Base-by-base conservation (phyloP, 1,140 invertebrate genomes). In the Coenobita brevimanus region DNA sequence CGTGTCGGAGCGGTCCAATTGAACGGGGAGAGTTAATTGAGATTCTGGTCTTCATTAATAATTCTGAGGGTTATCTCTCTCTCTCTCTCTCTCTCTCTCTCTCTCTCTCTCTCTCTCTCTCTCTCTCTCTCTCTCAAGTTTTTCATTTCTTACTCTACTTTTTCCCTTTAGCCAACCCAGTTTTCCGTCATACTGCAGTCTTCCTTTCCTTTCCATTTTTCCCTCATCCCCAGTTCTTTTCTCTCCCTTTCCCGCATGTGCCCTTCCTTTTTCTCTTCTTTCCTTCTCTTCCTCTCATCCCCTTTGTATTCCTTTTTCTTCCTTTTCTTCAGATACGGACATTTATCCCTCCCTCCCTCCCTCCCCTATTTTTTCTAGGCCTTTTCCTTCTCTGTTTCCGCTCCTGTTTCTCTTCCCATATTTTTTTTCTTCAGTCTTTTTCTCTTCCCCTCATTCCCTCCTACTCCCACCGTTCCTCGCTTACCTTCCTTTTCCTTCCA, bases 61-160 rank as follows among this genome's bases (percentile, higher is more conserved):
- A 50, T 50, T 50, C 17, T 50, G n/a, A n/a, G n/a, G n/a, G n/a
- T 50, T 50, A 6, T 17, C 6, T 8, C 6, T n/a, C 27, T 75
- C 3, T 75, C 30, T 75, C 38, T 36, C 71, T 75, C 71, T 75
- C 38, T 75, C 38, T 50, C 17, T 50, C 46, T 17, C 6, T 8
- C 6, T n/a, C 27, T 75, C 3, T 75, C 30, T 75, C 38, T 36
- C 71, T 75, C 71, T 75, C 38, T 75, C 38, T 41, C 71, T 75
- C 38, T 41, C 71, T 75, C 30, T 41, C 71, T 38, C 38, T 75
- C 71, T 75, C 30, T 75, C 30, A 41, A n/a, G n/a, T 41, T 43
- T 75, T n/a, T 75, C 38, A 41, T 43, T 75, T n/a, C 41, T 38
- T 75, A 36, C 27, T 50, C 24, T 33, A n/a, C 46, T 24, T 27